phyloP scores from a whole-genome alignment of 2,888 invertebrate genomes.

The Phyllotreta striolata region DNA sequence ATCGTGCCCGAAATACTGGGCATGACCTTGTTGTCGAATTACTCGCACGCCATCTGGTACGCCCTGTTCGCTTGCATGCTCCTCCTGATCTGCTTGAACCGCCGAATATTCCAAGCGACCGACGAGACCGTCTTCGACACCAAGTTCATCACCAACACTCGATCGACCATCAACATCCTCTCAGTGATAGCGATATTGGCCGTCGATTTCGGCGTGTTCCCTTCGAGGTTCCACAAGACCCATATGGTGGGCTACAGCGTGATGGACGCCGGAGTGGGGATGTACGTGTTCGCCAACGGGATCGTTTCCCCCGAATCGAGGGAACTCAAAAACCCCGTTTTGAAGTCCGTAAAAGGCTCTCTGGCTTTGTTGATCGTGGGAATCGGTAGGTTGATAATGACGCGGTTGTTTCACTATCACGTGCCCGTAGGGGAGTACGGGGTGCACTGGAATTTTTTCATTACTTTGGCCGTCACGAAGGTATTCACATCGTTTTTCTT shows the following conservation, averaged over 20 bases:
- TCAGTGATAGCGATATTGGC: slow-evolving; percentile 88
- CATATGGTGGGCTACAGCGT: slow-evolving; percentile 84
- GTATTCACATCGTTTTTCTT: slow-evolving; percentile 72
- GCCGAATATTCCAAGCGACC: slow-evolving; percentile 3
- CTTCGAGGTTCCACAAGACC: slow-evolving; percentile 86
- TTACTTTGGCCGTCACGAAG: slow-evolving; percentile 87
- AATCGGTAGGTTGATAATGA: slow-evolving; percentile 68
- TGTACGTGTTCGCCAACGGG: slow-evolving; percentile 84
- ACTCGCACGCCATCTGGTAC: slow-evolving; percentile 51
- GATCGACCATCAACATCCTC: slow-evolving; percentile 75
- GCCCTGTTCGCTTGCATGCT: slow-evolving; percentile 40
- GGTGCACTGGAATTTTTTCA: slow-evolving; percentile 97
- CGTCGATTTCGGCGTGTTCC: slow-evolving; percentile 91
- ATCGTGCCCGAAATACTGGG: slow-evolving; percentile 66
- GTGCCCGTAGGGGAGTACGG: slow-evolving; percentile 95
- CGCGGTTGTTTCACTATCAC: slow-evolving; percentile 77
- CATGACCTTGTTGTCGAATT: slow-evolving; percentile 64
- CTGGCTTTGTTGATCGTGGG: slow-evolving; percentile 69
- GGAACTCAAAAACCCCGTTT: slow-evolving; percentile 51
- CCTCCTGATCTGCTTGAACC: slow-evolving; percentile 17
- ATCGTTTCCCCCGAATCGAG: slow-evolving; percentile 70
- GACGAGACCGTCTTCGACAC: slow-evolving; percentile 33
- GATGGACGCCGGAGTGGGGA: slow-evolving; percentile 96
- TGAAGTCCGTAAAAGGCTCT: slow-evolving; percentile 57
- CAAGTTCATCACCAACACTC: slow-evolving; percentile 70